Percentiles rank a stretch among this genome's conserved stretches.
Conservation (phyloP, 1,140 invertebrate species). For the Cydia splendana region DNA sequence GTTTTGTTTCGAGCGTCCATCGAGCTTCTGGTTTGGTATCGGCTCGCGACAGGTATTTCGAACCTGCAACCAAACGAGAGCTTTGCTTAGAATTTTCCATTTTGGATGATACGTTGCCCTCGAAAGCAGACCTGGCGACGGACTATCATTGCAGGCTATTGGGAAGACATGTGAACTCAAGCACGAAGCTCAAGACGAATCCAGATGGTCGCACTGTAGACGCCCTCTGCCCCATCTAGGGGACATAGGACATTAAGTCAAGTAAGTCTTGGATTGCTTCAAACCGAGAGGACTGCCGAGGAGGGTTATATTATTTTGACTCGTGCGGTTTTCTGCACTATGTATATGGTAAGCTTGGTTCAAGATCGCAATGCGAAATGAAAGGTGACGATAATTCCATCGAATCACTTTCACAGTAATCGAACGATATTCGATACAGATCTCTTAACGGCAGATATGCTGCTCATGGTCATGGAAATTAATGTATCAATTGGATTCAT, state of each 20-base stretch:
- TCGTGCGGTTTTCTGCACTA: too few relatives aligned
- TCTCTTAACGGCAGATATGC: too few relatives aligned
- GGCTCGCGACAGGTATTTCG: slow-evolving; percentile 2
- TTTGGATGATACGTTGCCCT: not conserved
- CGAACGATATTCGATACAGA: too few relatives aligned
- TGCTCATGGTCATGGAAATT: too few relatives aligned
- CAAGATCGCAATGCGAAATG: too few relatives aligned
- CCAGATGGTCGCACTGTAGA: not conserved
- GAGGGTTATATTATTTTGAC: too few relatives aligned
- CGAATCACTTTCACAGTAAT: too few relatives aligned
- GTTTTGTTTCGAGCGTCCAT: slow-evolving; percentile 14
- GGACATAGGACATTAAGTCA: slow-evolving; percentile 1
- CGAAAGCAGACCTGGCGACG: not conserved
- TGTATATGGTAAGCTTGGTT: too few relatives aligned
- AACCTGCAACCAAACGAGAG: slow-evolving; percentile 29
- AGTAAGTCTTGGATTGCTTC: not conserved
- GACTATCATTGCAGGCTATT: not conserved
- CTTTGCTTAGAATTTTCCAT: slow-evolving; percentile 15
- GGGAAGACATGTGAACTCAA: not conserved
- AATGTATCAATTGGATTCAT: too few relatives aligned
- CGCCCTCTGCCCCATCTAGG: not conserved
- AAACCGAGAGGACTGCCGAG: too few relatives aligned
- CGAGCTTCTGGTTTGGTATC: not conserved
- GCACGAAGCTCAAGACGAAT: not conserved
- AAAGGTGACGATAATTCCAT: too few relatives aligned